Evolutionary conservation across 1,140 invertebrate genomes (phyloP).

Genomic region (Lerema accius): DNA sequence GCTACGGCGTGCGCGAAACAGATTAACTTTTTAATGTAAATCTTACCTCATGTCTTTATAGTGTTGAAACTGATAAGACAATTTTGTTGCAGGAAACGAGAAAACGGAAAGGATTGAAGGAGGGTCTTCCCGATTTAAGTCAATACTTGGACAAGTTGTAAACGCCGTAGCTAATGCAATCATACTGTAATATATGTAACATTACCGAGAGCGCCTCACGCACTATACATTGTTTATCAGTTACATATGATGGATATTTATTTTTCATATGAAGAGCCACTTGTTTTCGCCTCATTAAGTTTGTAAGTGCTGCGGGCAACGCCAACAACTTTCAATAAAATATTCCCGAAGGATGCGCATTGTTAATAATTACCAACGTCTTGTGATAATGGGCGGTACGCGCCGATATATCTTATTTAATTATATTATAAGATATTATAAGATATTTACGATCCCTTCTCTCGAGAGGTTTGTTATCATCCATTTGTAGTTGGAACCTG

Average conservation of each 20-base stretch:
- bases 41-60: too few species aligned
- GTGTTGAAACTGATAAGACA: too few species aligned
- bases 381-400: conserved; percentile 54
- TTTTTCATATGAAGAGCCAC: conserved; percentile 48
- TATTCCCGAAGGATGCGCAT: conserved; percentile 55
- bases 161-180: conserved; percentile 82
- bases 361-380: conserved; percentile 47
- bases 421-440: conserved; percentile 33
- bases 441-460: conserved; percentile 44
- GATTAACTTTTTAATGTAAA: too few species aligned
- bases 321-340: conserved; percentile 47
- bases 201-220: conserved; percentile 64
- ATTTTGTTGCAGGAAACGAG: conserved; percentile 91
- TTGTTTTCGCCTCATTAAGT: conserved; percentile 46
- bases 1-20: conserved; percentile 81
- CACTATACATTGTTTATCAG: conserved; percentile 51
- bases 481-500: conserved; percentile 53
- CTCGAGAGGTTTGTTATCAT: conserved; percentile 48
- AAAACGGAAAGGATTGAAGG: conserved; percentile 99
- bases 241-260: conserved; percentile 33
- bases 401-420: conserved; percentile 25
- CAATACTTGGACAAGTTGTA: conserved; percentile 98
- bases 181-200: conserved; percentile 76
- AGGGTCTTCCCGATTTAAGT: conserved; percentile 95
- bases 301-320: conserved; percentile 42